Percentiles rank a stretch among this genome's conserved stretches.
phyloP scores from a whole-genome alignment of 2,888 invertebrate species.

The Polyommatus iphigenia region DNA sequence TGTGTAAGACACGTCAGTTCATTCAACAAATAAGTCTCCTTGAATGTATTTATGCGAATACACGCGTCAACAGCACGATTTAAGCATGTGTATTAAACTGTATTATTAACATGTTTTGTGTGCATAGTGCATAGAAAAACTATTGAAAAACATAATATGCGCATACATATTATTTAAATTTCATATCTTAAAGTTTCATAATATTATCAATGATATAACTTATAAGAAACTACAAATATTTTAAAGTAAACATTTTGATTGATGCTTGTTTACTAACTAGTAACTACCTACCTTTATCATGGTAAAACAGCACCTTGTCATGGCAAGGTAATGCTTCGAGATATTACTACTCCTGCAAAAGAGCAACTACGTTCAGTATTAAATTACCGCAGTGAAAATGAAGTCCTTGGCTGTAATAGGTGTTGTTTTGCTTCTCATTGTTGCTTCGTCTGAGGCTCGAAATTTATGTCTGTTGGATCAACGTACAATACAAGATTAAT shows the following conservation, averaged over 20 bases:
- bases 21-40: background rate
- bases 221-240: background rate
- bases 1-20: background rate
- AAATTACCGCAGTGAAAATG: background rate
- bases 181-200: background rate
- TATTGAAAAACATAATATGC: background rate
- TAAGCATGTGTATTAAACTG: background rate
- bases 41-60: conserved; percentile 1
- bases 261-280: conserved; percentile 10
- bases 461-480: background rate
- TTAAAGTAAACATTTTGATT: conserved; percentile 9
- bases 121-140: background rate
- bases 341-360: background rate
- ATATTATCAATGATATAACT: background rate
- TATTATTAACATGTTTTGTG: background rate
- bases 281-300: conserved; percentile 8
- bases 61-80: background rate
- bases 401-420: background rate
- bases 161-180: background rate
- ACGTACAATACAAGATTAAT: conserved; percentile 6
- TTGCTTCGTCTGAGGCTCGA: background rate
- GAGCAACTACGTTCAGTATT: background rate
- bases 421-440: background rate
- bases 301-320: background rate
- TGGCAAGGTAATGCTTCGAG: background rate